Evolutionary conservation across 2,113 vertebrate species (phyloP), one percentile per base, ranked within the genome.

Genomic region (Balaeniceps rex): DNA sequence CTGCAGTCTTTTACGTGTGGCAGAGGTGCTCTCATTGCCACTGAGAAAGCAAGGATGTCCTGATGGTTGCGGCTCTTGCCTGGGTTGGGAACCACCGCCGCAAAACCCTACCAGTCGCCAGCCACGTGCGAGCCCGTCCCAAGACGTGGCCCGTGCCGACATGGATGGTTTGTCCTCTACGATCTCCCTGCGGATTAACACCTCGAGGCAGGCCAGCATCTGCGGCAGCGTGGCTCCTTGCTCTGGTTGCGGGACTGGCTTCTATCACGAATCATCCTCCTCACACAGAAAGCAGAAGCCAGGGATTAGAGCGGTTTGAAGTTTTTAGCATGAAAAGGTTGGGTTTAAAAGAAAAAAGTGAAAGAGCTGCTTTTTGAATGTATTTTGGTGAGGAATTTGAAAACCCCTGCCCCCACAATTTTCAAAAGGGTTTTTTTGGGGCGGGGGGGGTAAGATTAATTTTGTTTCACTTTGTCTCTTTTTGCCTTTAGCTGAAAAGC

Each of bases 251-350:
- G 0, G 54, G 75, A 42, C 93, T 96, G 64, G 80, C 93, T 94
- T 94, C 74, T 80, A 34, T 91, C 88, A 93, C 18, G 6, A 91
- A 71, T 85, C 82, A 47, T 96, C 87, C n/a, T 85, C 85, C 77
- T 61, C 25, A 10, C 82, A 76, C 2, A 96, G 96, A 93, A 93
- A 83, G 84, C 84, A 96, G 84, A 87, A 96, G 66, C 75, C 66
- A 61, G 47, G 92, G 91, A 94, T 95, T 95, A 96, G 74, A 92
- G 78, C 0, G 0, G 80, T 93, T 97, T 94, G 94, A 94, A 84
- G 94, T 85, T 96, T 95, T 95, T 77, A 87, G 81, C 40, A 65
- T 95, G 78, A 82, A 96, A 95, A 89, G 72, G 36, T 75, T 0
- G 2, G 25, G 29, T 93, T 96, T 93, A 46, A 95, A 96, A 90